phyloP scores from a whole-genome alignment of 2,113 vertebrate species.

The Oophaga pumilio region DNA sequence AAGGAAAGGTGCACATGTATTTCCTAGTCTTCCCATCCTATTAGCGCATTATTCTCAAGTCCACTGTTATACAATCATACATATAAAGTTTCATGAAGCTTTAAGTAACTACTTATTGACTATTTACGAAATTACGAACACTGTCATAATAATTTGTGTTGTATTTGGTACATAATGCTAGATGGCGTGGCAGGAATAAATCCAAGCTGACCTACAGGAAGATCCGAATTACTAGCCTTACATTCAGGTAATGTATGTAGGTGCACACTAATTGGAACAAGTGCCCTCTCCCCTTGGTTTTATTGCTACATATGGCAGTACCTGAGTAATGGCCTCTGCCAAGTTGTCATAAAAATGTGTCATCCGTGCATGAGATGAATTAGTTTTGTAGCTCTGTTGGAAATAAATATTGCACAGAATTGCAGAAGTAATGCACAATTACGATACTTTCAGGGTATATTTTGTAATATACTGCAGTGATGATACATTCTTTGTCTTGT shows the following conservation, averaged over 20 bases:
- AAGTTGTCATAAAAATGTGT: constrained; percentile 34
- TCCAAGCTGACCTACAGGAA: constrained; percentile 8
- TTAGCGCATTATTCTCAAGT: too few species aligned
- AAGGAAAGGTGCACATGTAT: too few species aligned
- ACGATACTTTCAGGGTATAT: not conserved
- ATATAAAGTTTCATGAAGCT: too few species aligned
- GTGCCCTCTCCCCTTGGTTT: not conserved
- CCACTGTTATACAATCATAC: too few species aligned
- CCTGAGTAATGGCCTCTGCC: constrained; percentile 38
- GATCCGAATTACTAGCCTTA: constrained; percentile 2
- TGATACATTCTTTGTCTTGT: not conserved
- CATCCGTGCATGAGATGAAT: constrained; percentile 19
- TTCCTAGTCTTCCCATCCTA: too few species aligned
- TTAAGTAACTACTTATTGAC: too few species aligned
- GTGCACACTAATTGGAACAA: constrained; percentile 30
- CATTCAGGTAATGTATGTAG: not conserved
- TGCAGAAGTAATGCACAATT: constrained; percentile 20
- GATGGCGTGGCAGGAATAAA: not conserved
- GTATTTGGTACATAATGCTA: not conserved
- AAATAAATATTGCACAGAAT: not conserved
- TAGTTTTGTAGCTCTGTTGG: not conserved
- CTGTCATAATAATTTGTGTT: not conserved
- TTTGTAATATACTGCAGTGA: not conserved
- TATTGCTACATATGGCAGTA: not conserved
- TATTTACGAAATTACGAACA: not conserved